Evolutionary conservation across 2,797 vertebrate genomes (phyloP).

Genomic region (Myripristis murdjan): DNA sequence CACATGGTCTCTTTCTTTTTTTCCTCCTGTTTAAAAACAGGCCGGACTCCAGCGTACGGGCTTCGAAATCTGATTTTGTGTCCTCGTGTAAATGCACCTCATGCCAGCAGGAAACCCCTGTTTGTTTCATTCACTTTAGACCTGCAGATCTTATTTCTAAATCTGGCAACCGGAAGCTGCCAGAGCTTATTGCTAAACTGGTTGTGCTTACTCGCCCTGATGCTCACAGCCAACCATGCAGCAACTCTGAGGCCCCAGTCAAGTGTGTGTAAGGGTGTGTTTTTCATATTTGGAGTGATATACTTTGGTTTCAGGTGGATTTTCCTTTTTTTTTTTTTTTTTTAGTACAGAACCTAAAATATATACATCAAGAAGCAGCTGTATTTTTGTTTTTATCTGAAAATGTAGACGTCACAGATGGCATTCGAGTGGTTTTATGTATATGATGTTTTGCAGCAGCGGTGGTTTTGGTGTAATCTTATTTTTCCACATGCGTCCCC

Average conservation of each 20-base stretch:
- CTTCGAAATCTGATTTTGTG: background rate
- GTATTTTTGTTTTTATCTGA: background rate
- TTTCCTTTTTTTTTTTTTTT: background rate
- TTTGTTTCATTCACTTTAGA: slow-evolving; percentile 22
- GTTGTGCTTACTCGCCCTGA: slow-evolving; percentile 15
- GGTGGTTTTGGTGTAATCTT: no score
- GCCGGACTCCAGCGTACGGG: slow-evolving; percentile 10
- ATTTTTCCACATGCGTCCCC: no score
- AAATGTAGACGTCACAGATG: background rate
- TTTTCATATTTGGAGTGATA: no score
- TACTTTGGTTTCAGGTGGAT: no score
- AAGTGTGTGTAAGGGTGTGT: background rate
- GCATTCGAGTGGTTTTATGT: no score
- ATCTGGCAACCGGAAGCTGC: slow-evolving; percentile 9
- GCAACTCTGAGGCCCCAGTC: background rate
- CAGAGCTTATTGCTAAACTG: background rate
- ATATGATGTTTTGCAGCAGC: no score
- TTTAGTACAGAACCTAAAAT: no score
- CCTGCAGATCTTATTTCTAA: slow-evolving; percentile 18
- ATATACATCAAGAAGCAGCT: background rate
- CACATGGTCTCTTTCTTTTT: slow-evolving; percentile 32
- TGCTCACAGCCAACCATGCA: background rate
- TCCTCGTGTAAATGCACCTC: background rate
- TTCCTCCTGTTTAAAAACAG: no score
- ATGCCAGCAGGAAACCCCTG: background rate